These are phyloP conservation scores for Pristis pectinata DNA, from an alignment of 2,797 vertebrate genomes.

Conservation along the genomic window DNA sequence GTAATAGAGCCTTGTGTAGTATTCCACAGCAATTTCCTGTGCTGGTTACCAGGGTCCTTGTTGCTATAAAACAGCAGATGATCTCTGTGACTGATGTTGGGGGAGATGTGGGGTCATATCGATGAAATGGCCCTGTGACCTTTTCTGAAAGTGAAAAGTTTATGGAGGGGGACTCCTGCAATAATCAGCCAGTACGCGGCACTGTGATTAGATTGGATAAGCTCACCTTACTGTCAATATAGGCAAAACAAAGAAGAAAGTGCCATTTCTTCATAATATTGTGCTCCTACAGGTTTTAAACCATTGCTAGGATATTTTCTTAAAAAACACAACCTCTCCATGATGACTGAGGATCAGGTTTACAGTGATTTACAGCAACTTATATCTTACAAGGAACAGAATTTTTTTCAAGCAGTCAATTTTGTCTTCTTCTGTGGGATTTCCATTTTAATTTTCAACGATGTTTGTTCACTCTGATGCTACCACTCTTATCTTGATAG, in stretches of 20 bases:
- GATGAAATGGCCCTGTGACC: not conserved
- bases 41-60: not conserved
- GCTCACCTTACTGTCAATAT: not conserved
- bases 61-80: not conserved
- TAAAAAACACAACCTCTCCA: not conserved
- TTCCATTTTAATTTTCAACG: not conserved
- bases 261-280: not conserved
- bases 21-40: too few relatives aligned
- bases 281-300: not conserved
- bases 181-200: not conserved
- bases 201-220: not conserved
- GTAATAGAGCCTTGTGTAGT: not conserved
- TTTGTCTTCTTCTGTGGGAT: not conserved
- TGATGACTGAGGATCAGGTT: not conserved
- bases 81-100: not conserved
- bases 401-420: not conserved
- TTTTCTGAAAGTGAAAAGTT: not conserved
- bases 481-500: not conserved
- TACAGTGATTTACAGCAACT: not conserved
- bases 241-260: not conserved
- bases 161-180: not conserved
- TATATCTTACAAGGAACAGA: not conserved
- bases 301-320: not conserved
- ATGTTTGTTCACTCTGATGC: not conserved
- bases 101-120: not conserved